Evolutionary conservation across 1,140 invertebrate species (phyloP).

Genomic region (Idris sp.): DNA sequence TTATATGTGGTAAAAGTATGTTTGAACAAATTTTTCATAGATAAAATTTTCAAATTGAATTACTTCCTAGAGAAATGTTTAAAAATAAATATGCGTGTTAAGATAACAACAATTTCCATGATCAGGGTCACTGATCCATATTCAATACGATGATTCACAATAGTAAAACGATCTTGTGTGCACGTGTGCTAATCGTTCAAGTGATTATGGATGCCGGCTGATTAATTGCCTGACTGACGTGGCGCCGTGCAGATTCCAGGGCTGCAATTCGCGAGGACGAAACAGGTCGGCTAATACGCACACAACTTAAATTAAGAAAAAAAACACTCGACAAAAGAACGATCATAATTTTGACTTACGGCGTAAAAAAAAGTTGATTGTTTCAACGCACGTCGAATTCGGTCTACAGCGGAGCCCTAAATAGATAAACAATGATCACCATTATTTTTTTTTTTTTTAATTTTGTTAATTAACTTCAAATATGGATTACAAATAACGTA

Average conservation of each 20-base stretch:
- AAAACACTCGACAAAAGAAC: slow-evolving; percentile 17
- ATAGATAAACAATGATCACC: slow-evolving; percentile 61
- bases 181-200: slow-evolving; percentile 38
- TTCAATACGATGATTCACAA: slow-evolving; percentile 61
- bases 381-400: slow-evolving; percentile 23
- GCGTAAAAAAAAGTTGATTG: background rate
- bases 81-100: slow-evolving; percentile 12
- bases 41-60: no score
- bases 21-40: no score
- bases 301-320: slow-evolving; percentile 17
- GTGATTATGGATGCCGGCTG: slow-evolving; percentile 37
- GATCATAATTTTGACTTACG: slow-evolving; percentile 10
- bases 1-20: no score
- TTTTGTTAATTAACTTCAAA: no score
- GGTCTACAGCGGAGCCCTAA: slow-evolving; percentile 70
- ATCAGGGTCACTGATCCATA: slow-evolving; percentile 61
- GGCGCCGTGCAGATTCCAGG: slow-evolving; percentile 37
- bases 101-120: slow-evolving; percentile 25
- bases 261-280: slow-evolving; percentile 44
- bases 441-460: slow-evolving; percentile 9
- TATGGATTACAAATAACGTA: no score
- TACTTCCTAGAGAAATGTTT: slow-evolving; percentile 18
- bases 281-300: slow-evolving; percentile 28
- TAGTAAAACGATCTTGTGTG: slow-evolving; percentile 59
- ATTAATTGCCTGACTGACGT: slow-evolving; percentile 42